phyloP scores from a whole-genome alignment of 2,888 invertebrate species.

The Bombyx huttoni region DNA sequence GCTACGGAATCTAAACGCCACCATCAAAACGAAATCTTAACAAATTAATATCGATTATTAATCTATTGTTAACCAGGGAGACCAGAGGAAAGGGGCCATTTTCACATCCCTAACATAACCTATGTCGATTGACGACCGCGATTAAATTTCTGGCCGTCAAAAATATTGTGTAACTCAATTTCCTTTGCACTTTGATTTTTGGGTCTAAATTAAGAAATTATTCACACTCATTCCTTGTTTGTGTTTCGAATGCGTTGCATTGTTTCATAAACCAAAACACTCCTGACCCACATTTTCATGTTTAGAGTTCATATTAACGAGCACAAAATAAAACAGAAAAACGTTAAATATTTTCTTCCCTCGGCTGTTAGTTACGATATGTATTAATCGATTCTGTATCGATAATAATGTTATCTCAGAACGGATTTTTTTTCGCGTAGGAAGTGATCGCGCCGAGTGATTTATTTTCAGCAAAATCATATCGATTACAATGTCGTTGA shows the following conservation, averaged over 20 bases:
- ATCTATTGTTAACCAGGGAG: too few relatives aligned
- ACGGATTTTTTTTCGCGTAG: not conserved
- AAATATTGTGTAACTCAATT: too few relatives aligned
- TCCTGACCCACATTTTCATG: slow-evolving; percentile 17
- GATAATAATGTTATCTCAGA: slow-evolving; percentile 3
- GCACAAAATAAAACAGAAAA: slow-evolving; percentile 8
- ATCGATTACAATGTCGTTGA: slow-evolving; percentile 1
- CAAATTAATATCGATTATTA: not conserved
- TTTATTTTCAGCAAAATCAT: slow-evolving; percentile 1
- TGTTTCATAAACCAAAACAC: slow-evolving; percentile 20
- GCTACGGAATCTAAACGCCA: not conserved
- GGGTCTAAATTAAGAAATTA: slow-evolving; percentile 4
- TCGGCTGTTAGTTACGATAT: not conserved
- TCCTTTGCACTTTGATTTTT: not conserved
- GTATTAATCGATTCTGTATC: not conserved
- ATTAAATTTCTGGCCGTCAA: too few relatives aligned
- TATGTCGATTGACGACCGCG: too few relatives aligned
- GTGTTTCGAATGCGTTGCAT: slow-evolving; percentile 4
- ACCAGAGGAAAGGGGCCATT: too few relatives aligned
- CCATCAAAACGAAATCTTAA: not conserved
- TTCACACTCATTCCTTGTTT: not conserved
- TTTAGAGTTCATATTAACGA: slow-evolving; percentile 11
- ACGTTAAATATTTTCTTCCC: not conserved
- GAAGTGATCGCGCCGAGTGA: not conserved
- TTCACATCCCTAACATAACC: too few relatives aligned